Percentiles rank a stretch among this genome's conserved stretches.
These are phyloP conservation scores for Zygaena filipendulae DNA, from an alignment of 2,888 invertebrate species.

Conservation along the genomic window DNA sequence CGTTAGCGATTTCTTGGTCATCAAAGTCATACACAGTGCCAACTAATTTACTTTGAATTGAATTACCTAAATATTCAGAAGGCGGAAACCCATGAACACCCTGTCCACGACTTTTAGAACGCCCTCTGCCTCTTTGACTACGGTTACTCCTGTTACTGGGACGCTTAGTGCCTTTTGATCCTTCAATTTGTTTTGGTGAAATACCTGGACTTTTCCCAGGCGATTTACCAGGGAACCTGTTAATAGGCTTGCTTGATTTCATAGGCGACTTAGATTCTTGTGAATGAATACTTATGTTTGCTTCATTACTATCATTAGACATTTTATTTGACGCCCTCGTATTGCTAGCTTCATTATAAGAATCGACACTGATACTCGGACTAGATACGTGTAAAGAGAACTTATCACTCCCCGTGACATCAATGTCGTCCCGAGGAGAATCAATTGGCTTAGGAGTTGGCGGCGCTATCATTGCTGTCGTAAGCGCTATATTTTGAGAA, in stretches of 20 bases:
- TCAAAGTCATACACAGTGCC: conserved; percentile 92
- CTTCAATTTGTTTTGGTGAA: conserved; percentile 73
- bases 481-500: conserved; percentile 83
- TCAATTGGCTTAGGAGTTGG: conserved; percentile 62
- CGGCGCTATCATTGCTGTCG: conserved; percentile 83
- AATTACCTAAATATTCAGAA: conserved; percentile 68
- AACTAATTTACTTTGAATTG: conserved; percentile 82
- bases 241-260: conserved; percentile 65
- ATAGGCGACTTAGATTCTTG: conserved; percentile 43
- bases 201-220: conserved; percentile 77
- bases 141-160: conserved; percentile 47
- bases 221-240: conserved; percentile 74
- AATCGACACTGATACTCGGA: conserved; percentile 46
- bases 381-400: conserved; percentile 47
- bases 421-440: conserved; percentile 52
- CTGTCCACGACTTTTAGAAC: conserved; percentile 53
- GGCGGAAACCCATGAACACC: conserved; percentile 30
- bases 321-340: conserved; percentile 37
- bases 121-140: conserved; percentile 57
- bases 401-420: conserved; percentile 43
- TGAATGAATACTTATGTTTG: conserved; percentile 30
- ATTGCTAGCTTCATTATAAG: conserved; percentile 37
- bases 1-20: conserved; percentile 82
- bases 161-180: conserved; percentile 39
- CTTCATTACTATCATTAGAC: conserved; percentile 45